A percentile compares a stretch with the other conserved stretches of the same genome.
Conservation (phyloP, 1,140 invertebrate species). For the Nebria ingens region DNA sequence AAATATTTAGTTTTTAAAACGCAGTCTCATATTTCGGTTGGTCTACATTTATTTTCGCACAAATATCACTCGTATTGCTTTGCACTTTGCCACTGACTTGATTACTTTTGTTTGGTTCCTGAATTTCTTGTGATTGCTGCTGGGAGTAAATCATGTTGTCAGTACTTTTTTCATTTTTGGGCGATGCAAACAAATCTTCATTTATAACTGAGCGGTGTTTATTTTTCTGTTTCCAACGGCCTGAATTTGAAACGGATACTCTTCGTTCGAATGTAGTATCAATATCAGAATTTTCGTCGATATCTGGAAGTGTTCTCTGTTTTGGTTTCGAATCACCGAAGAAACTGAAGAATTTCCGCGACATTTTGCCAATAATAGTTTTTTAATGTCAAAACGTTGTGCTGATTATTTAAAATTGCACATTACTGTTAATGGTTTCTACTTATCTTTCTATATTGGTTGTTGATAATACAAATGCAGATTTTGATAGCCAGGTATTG, state of each 20-base stretch:
- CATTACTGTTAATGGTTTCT: background rate
- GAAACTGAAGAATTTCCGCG: background rate
- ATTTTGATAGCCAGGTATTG: conserved; percentile 3
- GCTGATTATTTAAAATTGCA: background rate
- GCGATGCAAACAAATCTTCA: background rate
- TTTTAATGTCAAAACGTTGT: background rate
- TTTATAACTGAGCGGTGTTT: conserved; percentile 6
- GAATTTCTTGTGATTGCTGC: no score
- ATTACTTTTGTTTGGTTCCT: no score
- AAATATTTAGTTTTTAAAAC: no score
- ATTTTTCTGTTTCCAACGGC: conserved; percentile 17
- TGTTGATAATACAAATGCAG: conserved; percentile 1
- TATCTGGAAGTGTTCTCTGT: conserved; percentile 13
- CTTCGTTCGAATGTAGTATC: conserved; percentile 8
- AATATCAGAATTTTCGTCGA: conserved; percentile 7
- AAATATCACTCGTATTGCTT: background rate
- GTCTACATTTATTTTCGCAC: background rate
- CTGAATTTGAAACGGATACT: conserved; percentile 17
- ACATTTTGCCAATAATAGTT: background rate
- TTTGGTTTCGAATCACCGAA: background rate
- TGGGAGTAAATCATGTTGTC: no score
- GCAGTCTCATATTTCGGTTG: background rate
- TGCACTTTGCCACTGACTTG: no score
- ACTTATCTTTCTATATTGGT: background rate
- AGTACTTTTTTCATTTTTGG: background rate